Percentiles rank a stretch among this genome's conserved stretches.
Evolutionary conservation across 2,113 vertebrate genomes (phyloP).

Genomic region (Mustelus asterias): DNA sequence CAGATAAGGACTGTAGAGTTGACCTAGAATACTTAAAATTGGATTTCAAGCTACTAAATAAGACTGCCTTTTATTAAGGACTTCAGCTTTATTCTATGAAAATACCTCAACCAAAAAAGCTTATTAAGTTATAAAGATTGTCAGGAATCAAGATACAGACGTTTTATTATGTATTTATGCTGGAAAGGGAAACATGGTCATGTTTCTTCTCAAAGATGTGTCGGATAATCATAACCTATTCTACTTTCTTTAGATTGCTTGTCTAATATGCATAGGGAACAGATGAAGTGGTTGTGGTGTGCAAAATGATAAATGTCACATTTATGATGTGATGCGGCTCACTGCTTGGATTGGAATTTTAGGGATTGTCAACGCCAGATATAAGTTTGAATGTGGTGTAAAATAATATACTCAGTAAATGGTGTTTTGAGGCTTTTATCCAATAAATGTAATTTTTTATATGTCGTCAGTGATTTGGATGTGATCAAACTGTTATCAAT

Average conservation of each 20-base stretch:
- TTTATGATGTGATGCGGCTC: not conserved
- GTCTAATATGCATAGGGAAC: not conserved
- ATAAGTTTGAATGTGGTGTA: not conserved
- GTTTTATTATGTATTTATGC: not conserved
- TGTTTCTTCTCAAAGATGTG: not conserved
- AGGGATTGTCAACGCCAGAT: not conserved
- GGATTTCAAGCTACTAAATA: not conserved
- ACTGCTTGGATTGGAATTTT: not conserved
- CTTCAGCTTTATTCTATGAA: not conserved
- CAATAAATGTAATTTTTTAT: not conserved
- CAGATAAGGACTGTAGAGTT: not conserved
- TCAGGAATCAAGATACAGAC: not conserved
- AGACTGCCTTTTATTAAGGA: not conserved
- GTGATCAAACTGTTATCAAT: not conserved
- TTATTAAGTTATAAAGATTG: not conserved
- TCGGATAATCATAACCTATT: not conserved
- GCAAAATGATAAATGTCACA: not conserved
- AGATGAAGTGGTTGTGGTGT: not conserved
- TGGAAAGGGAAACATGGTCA: not conserved
- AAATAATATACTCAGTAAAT: not conserved
- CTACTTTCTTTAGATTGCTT: not conserved
- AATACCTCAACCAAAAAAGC: not conserved
- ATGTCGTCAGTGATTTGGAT: not conserved
- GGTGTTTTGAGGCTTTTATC: not conserved
- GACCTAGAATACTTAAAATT: not conserved